Evolutionary conservation across 2,888 invertebrate genomes (phyloP).

Genomic region (Rhagium mordax): DNA sequence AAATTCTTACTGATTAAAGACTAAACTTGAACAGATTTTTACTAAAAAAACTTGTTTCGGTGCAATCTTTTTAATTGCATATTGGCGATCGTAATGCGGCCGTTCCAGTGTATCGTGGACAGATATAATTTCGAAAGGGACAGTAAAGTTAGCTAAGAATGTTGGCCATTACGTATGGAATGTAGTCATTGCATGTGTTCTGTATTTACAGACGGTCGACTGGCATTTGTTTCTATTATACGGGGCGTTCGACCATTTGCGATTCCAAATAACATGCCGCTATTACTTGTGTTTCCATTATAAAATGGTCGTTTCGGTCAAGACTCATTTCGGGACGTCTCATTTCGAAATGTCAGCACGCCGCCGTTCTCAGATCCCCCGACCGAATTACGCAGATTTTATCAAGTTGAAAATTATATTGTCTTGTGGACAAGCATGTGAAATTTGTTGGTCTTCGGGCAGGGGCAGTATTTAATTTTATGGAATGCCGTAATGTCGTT

Average conservation of each 20-base stretch:
- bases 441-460: constrained; percentile 29
- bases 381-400: constrained; percentile 54
- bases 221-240: constrained; percentile 46
- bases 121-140: constrained; percentile 44
- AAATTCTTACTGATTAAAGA: too few relatives aligned
- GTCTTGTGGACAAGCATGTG: constrained; percentile 34
- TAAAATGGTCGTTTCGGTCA: constrained; percentile 41
- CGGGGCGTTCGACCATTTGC: constrained; percentile 49
- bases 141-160: constrained; percentile 51
- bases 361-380: neutral
- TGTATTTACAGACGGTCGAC: constrained; percentile 39
- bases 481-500: neutral
- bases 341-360: constrained; percentile 17
- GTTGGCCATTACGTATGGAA: constrained; percentile 55
- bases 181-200: constrained; percentile 48
- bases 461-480: neutral
- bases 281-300: constrained; percentile 36
- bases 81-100: neutral
- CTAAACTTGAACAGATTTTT: too few relatives aligned
- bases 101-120: neutral
- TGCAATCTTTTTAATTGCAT: neutral
- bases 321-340: constrained; percentile 41
- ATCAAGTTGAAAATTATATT: constrained; percentile 53
- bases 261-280: constrained; percentile 32
- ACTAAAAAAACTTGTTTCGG: too few relatives aligned